Evolutionary conservation across 2,113 vertebrate species (phyloP).

Genomic region (Syrmaticus mikado): DNA sequence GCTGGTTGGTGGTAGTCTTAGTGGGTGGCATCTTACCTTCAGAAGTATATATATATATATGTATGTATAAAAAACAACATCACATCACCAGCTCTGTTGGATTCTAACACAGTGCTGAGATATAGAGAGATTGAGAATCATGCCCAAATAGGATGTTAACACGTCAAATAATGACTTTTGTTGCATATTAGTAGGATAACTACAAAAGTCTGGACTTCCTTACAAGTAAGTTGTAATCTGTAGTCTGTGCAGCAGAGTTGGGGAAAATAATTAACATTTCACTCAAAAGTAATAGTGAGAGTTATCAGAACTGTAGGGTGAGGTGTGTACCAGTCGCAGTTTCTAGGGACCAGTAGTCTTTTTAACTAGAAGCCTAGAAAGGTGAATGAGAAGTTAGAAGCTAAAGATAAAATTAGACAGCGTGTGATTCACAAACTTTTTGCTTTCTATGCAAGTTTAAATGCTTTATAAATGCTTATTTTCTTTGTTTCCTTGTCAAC

Average conservation of each 20-base stretch:
- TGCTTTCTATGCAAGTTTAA: background rate
- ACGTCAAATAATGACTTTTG: background rate
- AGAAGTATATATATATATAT: background rate
- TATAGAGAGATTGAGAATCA: slow-evolving; percentile 9
- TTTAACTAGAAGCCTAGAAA: background rate
- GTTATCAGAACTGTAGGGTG: background rate
- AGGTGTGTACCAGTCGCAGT: background rate
- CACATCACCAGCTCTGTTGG: background rate
- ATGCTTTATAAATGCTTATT: background rate
- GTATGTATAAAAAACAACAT: background rate
- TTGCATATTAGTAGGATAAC: background rate
- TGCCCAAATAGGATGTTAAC: background rate
- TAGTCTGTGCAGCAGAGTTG: background rate
- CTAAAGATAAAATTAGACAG: background rate
- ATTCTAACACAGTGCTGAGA: background rate
- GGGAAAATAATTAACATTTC: background rate
- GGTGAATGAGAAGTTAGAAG: background rate
- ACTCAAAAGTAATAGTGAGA: background rate
- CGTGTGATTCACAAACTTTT: background rate
- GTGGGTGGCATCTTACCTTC: slow-evolving; percentile 50
- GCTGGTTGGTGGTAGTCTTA: slow-evolving; percentile 49
- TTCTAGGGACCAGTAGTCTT: background rate
- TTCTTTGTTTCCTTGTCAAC: background rate
- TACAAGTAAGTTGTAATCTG: background rate
- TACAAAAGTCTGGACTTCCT: background rate